Evolutionary conservation across 2,113 vertebrate genomes (phyloP).

Genomic region (Aptenodytes forsteri): DNA sequence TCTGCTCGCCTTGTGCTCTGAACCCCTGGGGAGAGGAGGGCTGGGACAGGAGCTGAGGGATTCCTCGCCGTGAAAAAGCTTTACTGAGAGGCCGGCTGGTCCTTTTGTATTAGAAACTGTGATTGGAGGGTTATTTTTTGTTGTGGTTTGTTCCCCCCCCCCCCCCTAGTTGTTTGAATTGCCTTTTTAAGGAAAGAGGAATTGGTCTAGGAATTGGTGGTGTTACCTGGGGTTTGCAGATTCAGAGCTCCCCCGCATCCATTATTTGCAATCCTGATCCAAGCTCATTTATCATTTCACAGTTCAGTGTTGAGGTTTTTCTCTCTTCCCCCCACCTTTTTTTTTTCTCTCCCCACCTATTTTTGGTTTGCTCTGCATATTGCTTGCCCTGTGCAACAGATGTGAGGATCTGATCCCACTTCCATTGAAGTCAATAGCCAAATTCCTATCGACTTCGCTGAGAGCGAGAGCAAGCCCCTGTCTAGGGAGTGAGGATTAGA

Average conservation of each 20-base stretch:
- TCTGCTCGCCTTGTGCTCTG: neutral
- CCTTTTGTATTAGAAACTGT: neutral
- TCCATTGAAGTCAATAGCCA: constrained; percentile 66
- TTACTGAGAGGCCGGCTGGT: neutral
- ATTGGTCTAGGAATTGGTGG: neutral
- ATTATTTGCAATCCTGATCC: neutral
- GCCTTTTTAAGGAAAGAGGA: neutral
- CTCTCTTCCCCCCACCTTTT: too few species aligned
- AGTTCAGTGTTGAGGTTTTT: neutral
- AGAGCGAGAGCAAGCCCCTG: constrained; percentile 41
- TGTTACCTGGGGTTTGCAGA: neutral
- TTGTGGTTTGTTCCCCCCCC: neutral
- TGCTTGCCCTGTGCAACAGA: constrained; percentile 52
- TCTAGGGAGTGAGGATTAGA: constrained; percentile 65
- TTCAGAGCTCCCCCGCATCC: neutral
- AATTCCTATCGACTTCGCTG: constrained; percentile 67
- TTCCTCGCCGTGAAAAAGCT: neutral
- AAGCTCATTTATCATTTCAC: neutral
- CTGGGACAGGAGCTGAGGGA: neutral
- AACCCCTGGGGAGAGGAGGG: neutral
- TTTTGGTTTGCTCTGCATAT: constrained; percentile 4
- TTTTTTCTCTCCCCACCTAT: neutral
- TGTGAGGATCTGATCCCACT: constrained; percentile 58
- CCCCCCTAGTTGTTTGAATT: neutral
- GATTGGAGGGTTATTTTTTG: neutral